Evolutionary conservation across 2,797 vertebrate genomes (phyloP).

Genomic region (Buceros bicornis): DNA sequence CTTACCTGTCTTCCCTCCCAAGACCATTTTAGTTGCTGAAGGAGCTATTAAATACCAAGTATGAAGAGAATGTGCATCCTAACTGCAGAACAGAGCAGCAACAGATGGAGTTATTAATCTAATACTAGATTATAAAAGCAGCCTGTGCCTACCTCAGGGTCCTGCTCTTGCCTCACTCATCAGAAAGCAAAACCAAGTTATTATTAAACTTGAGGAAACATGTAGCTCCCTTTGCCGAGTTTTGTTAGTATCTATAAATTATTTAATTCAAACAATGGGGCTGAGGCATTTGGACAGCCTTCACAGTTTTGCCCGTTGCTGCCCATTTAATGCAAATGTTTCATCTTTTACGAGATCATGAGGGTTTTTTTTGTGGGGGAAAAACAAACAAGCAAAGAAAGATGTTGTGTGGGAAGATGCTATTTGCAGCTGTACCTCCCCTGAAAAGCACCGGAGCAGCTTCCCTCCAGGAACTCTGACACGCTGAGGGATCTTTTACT

Average conservation of each 20-base stretch:
- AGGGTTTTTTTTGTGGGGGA: too few relatives aligned
- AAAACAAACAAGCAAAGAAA: neutral
- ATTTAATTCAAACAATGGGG: neutral
- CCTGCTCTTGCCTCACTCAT: neutral
- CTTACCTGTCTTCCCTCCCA: neutral
- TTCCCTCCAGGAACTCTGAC: neutral
- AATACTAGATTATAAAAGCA: rapidly evolving
- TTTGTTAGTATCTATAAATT: neutral
- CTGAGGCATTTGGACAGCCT: neutral
- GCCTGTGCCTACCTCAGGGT: neutral
- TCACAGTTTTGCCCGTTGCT: neutral
- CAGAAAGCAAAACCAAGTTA: slow-evolving; percentile 1
- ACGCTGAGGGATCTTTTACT: rapidly evolving
- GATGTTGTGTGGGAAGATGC: rapidly evolving
- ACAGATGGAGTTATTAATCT: neutral
- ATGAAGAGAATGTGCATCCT: neutral
- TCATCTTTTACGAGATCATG: rapidly evolving
- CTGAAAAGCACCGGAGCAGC: neutral
- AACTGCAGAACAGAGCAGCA: neutral
- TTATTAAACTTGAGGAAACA: slow-evolving; percentile 66
- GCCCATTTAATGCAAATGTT: neutral
- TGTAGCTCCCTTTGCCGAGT: slow-evolving; percentile 23
- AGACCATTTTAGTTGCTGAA: neutral
- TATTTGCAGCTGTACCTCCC: neutral
- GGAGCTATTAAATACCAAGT: neutral